Evolutionary conservation across 2,888 invertebrate species (phyloP).

Genomic region (Tenthredo livida): DNA sequence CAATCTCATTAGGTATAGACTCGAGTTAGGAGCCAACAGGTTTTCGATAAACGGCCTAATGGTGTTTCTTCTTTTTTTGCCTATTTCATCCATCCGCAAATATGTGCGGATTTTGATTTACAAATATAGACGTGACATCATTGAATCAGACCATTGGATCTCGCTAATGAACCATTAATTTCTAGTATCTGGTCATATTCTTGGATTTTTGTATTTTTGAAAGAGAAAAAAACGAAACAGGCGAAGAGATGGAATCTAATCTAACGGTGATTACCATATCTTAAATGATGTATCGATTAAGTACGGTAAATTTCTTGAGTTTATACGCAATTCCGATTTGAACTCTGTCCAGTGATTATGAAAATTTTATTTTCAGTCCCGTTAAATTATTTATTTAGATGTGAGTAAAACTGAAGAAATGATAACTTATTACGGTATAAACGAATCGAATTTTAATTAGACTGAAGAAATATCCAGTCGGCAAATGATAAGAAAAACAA

Average conservation of each 20-base stretch:
- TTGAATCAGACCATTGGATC: not conserved
- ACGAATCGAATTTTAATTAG: not conserved
- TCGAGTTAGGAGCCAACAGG: not conserved
- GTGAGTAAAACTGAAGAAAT: not conserved
- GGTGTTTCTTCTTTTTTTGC: not conserved
- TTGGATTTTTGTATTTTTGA: not conserved
- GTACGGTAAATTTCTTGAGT: not conserved
- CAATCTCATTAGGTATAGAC: not conserved
- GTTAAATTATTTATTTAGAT: not conserved
- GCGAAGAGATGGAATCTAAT: not conserved
- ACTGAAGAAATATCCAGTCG: not conserved
- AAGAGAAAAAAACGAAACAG: not conserved
- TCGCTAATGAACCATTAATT: not conserved
- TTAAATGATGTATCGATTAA: slow-evolving; percentile 1
- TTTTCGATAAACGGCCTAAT: not conserved
- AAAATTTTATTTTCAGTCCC: not conserved
- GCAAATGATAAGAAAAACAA: not conserved
- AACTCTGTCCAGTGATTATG: not conserved
- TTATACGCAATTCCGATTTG: not conserved
- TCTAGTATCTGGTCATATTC: not conserved
- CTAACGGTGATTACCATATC: slow-evolving; percentile 5
- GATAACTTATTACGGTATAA: not conserved
- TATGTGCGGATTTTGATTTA: not conserved
- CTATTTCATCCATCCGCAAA: not conserved
- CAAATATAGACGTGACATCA: not conserved